Base-by-base conservation (phyloP, 2,888 invertebrate genomes). In the Agrotis ipsilon region DNA sequence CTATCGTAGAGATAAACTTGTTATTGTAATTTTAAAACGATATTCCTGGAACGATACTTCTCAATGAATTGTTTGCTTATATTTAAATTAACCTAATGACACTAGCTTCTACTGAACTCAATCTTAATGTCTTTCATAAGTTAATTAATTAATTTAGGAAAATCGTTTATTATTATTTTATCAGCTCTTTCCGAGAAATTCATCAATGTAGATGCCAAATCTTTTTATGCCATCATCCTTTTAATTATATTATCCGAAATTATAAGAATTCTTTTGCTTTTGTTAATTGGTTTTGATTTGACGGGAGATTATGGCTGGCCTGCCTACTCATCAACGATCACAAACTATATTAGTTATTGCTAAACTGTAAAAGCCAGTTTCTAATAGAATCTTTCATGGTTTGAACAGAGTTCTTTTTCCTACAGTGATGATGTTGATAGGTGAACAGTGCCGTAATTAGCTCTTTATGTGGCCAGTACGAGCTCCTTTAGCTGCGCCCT, bases 1-100 rank as follows among this genome's bases (percentile, higher is more conserved):
- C 16, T 39, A 65, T 48, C 58, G 24, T 11, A 7, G 27, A 60
- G 63, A 80, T 66, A 70, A 78, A 64, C 63, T 57, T 80, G 68
- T 67, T 80, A 66, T 78, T 78, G 62, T 69, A 45, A 24, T 16
- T 19, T 48, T 48, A 32, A 68, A 43, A 59, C 39, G 16, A 60
- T 45, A 64, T 77, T 74, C 80, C 45, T 48, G 24, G 75, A 77
- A 78, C 57, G n/a, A 18, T 5, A 14, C 13, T 27, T 24, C 24
- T 32, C 19, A 77, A 63, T 63, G 0, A 39, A 54, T 54, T 59
- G 52, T 49, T 45, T 24, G 69, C 5, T 48, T 39, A 27, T 60
- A 66, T 55, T 24, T 76, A 51, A 51, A 16, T 11, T 45, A 19
- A 24, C 60, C 76, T 76, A 24, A 21, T 60, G 69, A 49, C 49